Base-by-base conservation (phyloP, 2,888 invertebrate species). In the Cataglyphis rosenhaueri region DNA sequence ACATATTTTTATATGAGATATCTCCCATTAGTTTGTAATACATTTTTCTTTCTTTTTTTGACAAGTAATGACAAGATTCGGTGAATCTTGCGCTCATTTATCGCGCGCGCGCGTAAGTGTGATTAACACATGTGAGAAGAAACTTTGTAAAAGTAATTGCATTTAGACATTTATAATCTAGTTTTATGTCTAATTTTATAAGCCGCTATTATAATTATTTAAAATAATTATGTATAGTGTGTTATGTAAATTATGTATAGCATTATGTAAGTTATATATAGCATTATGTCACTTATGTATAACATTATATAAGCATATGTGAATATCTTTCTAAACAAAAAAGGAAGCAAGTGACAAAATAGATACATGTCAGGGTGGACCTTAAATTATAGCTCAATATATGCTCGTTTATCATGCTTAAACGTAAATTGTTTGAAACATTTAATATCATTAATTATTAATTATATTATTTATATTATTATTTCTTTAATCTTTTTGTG, bases 371-470 rank as follows among this genome's bases (percentile, higher is more conserved):
- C 15, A 70, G 8, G 21, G 44, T 15, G n/a, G 21, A 15, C 15
- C 25, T 66, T 12, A 21, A 52, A 52, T 9, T 52, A 48, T 18
- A 52, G 1, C 25, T 25, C 25, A 18, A 52, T n/a, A 52, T 52
- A 2, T 52, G 48, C 48, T 52, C n/a, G n/a, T 52, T 48, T 18
- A 48, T 6, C 6, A 15, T 8, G 21, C 8, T 41, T 25, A 41
- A 65, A 12, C 15, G 2, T n/a, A 70, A 70, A 21, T 70, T 52
- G 52, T 70, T 70, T 52, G 48, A 52, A 21, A 21, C 21, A 57
- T 57, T 21, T 57, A 70, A 52, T 70, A 71, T 55, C n/a, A 70
- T 70, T 70, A 38, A 65, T 65, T 25, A 65, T 66, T 44, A 44
- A 52, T 52, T 52, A 8, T 52, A 52, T 52, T 52, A 52, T 52